phyloP scores from a whole-genome alignment of 2,113 vertebrate genomes.

The Sinocyclocheilus maitianheensis region DNA sequence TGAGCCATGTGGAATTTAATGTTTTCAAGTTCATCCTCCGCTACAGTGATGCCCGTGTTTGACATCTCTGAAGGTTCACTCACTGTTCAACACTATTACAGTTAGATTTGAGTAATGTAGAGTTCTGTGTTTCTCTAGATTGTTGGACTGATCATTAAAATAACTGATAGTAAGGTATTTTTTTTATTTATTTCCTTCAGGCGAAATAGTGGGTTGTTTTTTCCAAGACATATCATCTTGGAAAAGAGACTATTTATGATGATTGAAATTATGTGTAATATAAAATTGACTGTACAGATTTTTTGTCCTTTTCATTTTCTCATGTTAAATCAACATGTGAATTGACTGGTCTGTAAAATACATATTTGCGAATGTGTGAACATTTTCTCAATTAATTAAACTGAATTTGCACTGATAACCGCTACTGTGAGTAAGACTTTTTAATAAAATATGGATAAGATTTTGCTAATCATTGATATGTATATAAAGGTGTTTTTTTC shows the following conservation, averaged over 20 bases:
- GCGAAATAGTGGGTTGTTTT: slow-evolving; percentile 71
- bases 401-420: slow-evolving; percentile 65
- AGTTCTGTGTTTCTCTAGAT: slow-evolving; percentile 7
- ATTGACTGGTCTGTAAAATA: slow-evolving; percentile 39
- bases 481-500: background rate
- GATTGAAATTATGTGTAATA: background rate
- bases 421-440: background rate
- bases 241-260: slow-evolving; percentile 78
- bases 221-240: slow-evolving; percentile 74
- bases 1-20: slow-evolving; percentile 10
- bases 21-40: slow-evolving; percentile 4
- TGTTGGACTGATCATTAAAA: background rate
- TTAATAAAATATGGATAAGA: background rate
- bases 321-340: slow-evolving; percentile 28
- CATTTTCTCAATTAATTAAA: slow-evolving; percentile 70
- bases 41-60: background rate
- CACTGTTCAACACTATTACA: background rate
- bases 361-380: slow-evolving; percentile 52
- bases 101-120: background rate
- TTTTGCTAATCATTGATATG: background rate
- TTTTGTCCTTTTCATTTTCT: slow-evolving; percentile 34
- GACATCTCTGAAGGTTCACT: background rate
- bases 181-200: slow-evolving; percentile 49
- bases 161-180: no score
- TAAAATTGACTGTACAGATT: slow-evolving; percentile 44